Evolutionary conservation across 1,140 invertebrate species (phyloP).

Genomic region (Leptinotarsa defecta): DNA sequence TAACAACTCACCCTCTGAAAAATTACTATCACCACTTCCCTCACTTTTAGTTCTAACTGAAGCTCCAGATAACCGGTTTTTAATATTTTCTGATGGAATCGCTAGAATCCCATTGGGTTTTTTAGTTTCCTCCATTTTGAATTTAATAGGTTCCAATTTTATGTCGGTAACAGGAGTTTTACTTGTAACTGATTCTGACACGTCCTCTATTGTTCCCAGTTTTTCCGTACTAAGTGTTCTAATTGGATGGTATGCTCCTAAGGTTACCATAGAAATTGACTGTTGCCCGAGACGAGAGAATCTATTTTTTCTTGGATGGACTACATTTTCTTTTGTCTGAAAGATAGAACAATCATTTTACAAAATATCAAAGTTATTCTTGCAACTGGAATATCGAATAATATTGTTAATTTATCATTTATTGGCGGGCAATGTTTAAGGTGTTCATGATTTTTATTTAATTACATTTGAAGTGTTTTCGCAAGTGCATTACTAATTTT

Average conservation of each 20-base stretch:
- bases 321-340: conserved; percentile 41
- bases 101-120: conserved; percentile 25
- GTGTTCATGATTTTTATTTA: no score
- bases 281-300: conserved; percentile 30
- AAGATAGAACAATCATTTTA: conserved; percentile 18
- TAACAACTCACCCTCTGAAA: neutral
- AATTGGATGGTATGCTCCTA: conserved; percentile 29
- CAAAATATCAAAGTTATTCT: no score
- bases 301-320: conserved; percentile 37
- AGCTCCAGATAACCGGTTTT: conserved; percentile 30
- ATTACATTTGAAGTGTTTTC: no score
- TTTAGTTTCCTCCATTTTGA: conserved; percentile 21
- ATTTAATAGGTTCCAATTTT: conserved; percentile 38
- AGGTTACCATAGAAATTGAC: conserved; percentile 32
- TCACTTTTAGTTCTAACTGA: conserved; percentile 9
- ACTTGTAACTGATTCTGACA: neutral
- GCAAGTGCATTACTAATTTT: no score
- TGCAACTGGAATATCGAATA: no score
- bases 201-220: conserved; percentile 19
- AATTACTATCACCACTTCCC: conserved; percentile 10
- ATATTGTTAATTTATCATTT: no score
- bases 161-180: conserved; percentile 41
- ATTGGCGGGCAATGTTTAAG: no score
- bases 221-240: conserved; percentile 30
- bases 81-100: conserved; percentile 38